A percentile compares a stretch with the other conserved stretches of the same genome.
Conservation (phyloP, 2,888 invertebrate genomes). For the Brachylomia viminalis region DNA sequence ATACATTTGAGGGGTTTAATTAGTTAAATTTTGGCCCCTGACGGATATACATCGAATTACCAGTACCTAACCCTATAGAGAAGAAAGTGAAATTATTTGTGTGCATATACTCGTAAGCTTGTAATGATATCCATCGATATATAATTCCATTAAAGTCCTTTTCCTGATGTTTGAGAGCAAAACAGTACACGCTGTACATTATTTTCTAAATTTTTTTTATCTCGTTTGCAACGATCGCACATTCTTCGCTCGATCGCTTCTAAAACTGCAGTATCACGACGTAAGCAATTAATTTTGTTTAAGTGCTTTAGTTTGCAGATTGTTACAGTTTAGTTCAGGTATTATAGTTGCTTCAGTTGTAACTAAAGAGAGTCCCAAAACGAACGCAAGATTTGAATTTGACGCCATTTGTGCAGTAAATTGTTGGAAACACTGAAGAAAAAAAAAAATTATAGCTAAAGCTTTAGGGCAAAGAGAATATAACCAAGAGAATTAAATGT, state of each 20-base stretch:
- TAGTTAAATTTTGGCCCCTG: too few relatives aligned
- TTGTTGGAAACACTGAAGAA: too few relatives aligned
- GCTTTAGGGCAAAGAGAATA: too few relatives aligned
- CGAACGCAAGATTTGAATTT: too few relatives aligned
- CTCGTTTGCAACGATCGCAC: not conserved
- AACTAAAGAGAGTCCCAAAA: too few relatives aligned
- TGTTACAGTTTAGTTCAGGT: constrained; percentile 46
- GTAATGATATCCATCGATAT: not conserved
- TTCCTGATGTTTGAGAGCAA: not conserved
- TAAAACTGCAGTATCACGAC: constrained; percentile 24
- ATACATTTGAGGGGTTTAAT: too few relatives aligned
- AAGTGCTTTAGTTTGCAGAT: constrained; percentile 55
- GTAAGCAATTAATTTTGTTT: constrained; percentile 44
- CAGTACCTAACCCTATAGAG: too few relatives aligned
- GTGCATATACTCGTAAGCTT: too few relatives aligned
- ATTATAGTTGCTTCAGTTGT: constrained; percentile 40
- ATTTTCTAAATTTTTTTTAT: not conserved
- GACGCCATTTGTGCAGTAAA: too few relatives aligned
- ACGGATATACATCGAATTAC: too few relatives aligned
- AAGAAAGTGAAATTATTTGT: not conserved
- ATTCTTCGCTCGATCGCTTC: not conserved
- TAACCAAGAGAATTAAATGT: too few relatives aligned
- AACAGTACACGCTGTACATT: not conserved
- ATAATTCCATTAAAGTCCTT: not conserved
- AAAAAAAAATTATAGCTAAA: too few relatives aligned